A percentile compares a stretch with the other conserved stretches of the same genome.
Conservation (phyloP, 2,113 vertebrate genomes). For the Chionis minor region DNA sequence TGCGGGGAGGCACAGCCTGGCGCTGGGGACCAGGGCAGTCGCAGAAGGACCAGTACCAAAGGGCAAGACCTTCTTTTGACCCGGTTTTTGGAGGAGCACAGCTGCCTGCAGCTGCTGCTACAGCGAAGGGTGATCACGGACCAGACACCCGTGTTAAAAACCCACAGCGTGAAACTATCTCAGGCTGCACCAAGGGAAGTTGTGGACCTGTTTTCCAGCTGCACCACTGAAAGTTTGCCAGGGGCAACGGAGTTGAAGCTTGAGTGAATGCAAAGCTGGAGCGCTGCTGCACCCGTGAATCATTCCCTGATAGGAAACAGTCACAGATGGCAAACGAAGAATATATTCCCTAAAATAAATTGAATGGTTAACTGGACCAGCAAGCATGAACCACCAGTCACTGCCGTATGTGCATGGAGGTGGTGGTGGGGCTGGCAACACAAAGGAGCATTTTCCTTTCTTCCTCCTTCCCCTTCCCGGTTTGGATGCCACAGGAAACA, state of each 20-base stretch:
- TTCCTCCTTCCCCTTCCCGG: not conserved
- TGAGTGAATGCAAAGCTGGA: not conserved
- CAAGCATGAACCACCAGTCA: accelerated
- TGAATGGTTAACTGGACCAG: not conserved
- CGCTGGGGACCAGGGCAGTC: not conserved
- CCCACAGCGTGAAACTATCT: not conserved
- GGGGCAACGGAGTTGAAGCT: not conserved
- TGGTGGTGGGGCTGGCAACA: not conserved
- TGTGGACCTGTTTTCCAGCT: not conserved
- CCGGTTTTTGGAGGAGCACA: not conserved
- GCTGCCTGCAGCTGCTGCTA: not conserved
- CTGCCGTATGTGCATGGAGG: not conserved
- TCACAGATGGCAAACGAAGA: not conserved
- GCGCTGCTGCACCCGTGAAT: not conserved
- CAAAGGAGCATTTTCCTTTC: not conserved
- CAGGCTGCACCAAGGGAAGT: not conserved
- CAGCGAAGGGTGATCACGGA: not conserved
- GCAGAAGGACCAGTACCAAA: not conserved
- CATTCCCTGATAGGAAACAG: not conserved
- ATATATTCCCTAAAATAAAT: not conserved
- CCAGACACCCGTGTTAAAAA: not conserved
- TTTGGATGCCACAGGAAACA: not conserved
- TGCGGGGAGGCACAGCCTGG: accelerated
- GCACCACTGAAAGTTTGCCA: not conserved
- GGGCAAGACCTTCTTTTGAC: not conserved